A percentile compares a stretch with the other conserved stretches of the same genome.
phyloP scores from a whole-genome alignment of 1,140 invertebrate species.

The Lepidostoma basale region DNA sequence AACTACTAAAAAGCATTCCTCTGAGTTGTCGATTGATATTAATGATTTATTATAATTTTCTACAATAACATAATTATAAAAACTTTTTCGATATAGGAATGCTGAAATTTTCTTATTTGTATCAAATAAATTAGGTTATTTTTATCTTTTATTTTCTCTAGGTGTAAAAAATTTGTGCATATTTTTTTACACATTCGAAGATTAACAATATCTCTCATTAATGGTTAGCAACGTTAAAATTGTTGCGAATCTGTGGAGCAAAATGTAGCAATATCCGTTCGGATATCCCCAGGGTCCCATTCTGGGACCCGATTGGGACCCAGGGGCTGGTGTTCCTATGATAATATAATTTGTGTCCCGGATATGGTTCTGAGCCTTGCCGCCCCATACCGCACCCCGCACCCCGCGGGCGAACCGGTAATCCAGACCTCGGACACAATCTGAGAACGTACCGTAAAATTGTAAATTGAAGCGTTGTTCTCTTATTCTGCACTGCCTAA shows the following conservation, averaged over 20 bases:
- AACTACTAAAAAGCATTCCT: no score
- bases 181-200: not conserved
- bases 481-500: no score
- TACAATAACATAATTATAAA: no score
- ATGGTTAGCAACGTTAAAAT: not conserved
- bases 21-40: no score
- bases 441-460: slow-evolving; percentile 1
- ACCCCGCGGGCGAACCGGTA: not conserved
- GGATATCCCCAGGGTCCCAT: slow-evolving; percentile 1
- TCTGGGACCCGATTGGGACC: not conserved
- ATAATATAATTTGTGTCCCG: slow-evolving; percentile 14
- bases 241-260: not conserved
- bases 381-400: not conserved
- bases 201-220: not conserved
- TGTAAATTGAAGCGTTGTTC: not conserved
- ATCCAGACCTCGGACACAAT: not conserved
- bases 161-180: not conserved
- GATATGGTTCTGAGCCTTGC: slow-evolving; percentile 5
- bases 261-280: not conserved
- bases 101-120: no score
- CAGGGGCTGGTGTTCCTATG: not conserved
- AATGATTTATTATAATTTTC: no score
- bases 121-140: no score
- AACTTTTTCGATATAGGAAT: no score
- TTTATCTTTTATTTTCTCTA: not conserved